Evolutionary conservation across 2,888 invertebrate species (phyloP).

Genomic region (Aquatica leii): DNA sequence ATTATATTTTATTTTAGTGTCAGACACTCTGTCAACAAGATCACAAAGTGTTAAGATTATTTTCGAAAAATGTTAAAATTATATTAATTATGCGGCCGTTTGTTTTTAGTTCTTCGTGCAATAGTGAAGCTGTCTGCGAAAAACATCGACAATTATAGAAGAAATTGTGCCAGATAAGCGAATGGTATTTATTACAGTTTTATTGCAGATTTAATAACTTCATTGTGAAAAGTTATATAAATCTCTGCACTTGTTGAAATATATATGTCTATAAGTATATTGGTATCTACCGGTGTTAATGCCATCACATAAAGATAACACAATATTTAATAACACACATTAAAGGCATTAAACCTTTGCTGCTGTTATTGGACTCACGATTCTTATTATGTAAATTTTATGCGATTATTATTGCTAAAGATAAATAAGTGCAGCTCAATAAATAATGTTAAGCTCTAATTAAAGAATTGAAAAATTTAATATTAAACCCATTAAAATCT

Average conservation of each 20-base stretch:
- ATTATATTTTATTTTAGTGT: constrained; percentile 35
- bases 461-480: too few species aligned
- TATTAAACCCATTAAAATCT: too few species aligned
- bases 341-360: constrained; percentile 4
- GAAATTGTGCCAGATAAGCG: constrained; percentile 18
- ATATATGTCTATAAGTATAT: constrained; percentile 23
- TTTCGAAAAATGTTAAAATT: constrained; percentile 29
- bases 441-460: too few species aligned
- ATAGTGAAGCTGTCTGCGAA: too few species aligned
- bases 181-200: constrained; percentile 16
- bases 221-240: constrained; percentile 33
- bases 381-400: constrained; percentile 5
- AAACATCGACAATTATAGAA: not conserved
- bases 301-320: constrained; percentile 12
- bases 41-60: constrained; percentile 38
- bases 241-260: constrained; percentile 35
- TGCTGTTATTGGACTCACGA: constrained; percentile 2
- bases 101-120: constrained; percentile 18
- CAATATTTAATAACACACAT: constrained; percentile 12
- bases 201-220: constrained; percentile 37
- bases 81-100: too few species aligned
- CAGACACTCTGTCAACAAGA: constrained; percentile 38
- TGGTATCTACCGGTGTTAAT: constrained; percentile 6
- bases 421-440: not conserved
- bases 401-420: not conserved